A percentile compares a stretch with the other conserved stretches of the same genome.
Conservation (phyloP, 2,113 vertebrate species). For the Australoheros scitulus region DNA sequence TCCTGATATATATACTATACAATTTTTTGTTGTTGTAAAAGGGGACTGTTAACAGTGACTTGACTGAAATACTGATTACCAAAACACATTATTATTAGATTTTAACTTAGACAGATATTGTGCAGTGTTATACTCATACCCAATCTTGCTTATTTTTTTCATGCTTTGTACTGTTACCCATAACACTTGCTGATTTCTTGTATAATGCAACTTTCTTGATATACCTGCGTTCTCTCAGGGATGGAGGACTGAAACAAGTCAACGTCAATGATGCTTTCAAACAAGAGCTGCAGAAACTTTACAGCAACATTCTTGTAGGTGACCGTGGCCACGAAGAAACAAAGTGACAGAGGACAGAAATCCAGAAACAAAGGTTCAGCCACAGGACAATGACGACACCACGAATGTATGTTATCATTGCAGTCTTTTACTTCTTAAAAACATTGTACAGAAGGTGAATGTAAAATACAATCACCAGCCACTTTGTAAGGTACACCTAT, state of each 20-base stretch:
- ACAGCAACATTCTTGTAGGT: slow-evolving; percentile 90
- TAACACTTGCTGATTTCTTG: neutral
- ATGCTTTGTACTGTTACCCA: neutral
- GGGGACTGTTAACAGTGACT: neutral
- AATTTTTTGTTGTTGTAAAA: neutral
- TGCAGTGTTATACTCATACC: neutral
- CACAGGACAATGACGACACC: slow-evolving; percentile 53
- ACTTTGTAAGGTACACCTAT: neutral
- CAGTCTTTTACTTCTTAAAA: neutral
- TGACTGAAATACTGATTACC: neutral
- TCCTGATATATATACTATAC: neutral
- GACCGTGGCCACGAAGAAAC: slow-evolving; percentile 80
- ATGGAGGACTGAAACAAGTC: slow-evolving; percentile 90
- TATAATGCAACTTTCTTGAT: neutral
- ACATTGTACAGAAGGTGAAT: neutral
- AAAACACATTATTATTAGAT: neutral
- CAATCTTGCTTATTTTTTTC: neutral
- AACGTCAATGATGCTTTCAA: slow-evolving; percentile 92
- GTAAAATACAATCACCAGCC: neutral
- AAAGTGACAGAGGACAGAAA: slow-evolving; percentile 71
- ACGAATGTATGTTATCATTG: neutral
- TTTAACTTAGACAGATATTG: neutral
- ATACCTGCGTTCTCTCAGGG: slow-evolving; percentile 76
- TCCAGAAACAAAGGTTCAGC: neutral
- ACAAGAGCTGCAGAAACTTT: slow-evolving; percentile 92